Evolutionary conservation across 53 echinoderm and acorn worm genomes (phyloP), one percentile per base, ranked within the genome.

Genomic region (Apostichopus leukothele): DNA sequence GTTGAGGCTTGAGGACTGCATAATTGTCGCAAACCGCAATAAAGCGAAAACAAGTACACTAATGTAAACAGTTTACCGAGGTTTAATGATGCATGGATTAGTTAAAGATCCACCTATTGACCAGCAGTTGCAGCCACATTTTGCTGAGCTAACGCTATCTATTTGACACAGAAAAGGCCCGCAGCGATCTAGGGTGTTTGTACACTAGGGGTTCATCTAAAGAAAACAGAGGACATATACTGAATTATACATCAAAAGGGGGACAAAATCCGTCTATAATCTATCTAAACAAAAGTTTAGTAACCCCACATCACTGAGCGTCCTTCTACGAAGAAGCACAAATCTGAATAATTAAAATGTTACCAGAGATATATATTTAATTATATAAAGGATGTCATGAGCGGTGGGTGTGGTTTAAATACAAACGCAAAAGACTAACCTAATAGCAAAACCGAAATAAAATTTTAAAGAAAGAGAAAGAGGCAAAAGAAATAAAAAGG

Each of bases 321-420:
- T 39, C 39, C 18, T 18, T n/a, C 18, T 5, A 19, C 18, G 0
- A n/a, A 71, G 0, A 1, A 18, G 20, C 12, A 68, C 1, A 21
- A 71, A 71, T 71, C 18, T 71, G 20, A 71, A 18, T 71, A 71
- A 71, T 71, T 71, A 71, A 71, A 71, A 71, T 71, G n/a, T 71
- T 71, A n/a, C n/a, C 71, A 5, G 20, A 6, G 16, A 68, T 68
- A 68, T 71, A 9, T 9, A 71, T 71, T 71, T 21, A 71, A 19
- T 71, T 71, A 71, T 39, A 18, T 5, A 6, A 16, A 3, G 71
- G 7, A 57, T 57, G 57, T 57, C 10, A 9, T 57, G 7, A 57
- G 57, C 57, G 7, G 57, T 57, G 10, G 7, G 57, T 57, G 1
- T 7, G 57, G 1, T 57, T 10, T 10, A 57, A 57, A 10, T 57